Evolutionary conservation across 2,888 invertebrate genomes (phyloP).

Genomic region (Yponomeuta evonymella): DNA sequence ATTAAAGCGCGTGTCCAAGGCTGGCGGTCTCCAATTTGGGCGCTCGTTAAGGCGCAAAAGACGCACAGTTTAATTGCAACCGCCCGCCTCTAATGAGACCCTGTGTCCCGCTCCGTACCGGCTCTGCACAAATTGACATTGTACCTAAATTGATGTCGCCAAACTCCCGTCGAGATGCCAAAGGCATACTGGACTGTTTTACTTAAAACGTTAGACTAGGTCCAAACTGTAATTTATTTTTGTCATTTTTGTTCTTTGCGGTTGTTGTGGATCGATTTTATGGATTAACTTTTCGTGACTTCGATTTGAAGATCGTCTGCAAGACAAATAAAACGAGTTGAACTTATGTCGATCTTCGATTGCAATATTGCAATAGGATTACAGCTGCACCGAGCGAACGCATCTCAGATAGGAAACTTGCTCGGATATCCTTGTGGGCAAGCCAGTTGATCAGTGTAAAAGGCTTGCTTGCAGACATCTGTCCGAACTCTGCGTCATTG

Average conservation of each 20-base stretch:
- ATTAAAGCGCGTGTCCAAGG: conserved; percentile 59
- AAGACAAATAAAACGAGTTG: neutral
- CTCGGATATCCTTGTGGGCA: conserved; percentile 5
- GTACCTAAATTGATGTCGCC: conserved; percentile 65
- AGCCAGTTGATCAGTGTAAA: conserved; percentile 35
- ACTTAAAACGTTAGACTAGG: neutral
- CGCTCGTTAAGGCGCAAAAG: conserved; percentile 72
- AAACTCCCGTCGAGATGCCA: conserved; percentile 41
- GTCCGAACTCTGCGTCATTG: conserved; percentile 41
- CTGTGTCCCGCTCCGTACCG: conserved; percentile 53
- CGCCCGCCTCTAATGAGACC: conserved; percentile 70
- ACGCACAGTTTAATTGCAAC: conserved; percentile 72
- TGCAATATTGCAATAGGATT: neutral
- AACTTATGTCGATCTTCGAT: neutral
- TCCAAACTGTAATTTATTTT: too few species aligned
- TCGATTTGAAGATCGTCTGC: neutral
- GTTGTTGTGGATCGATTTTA: too few species aligned
- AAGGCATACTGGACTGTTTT: conserved; percentile 25
- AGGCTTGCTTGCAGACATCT: conserved; percentile 35
- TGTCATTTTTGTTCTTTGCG: too few species aligned
- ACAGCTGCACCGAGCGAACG: neutral
- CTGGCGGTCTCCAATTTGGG: conserved; percentile 63
- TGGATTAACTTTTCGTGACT: neutral
- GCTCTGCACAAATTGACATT: conserved; percentile 67
- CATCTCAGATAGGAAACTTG: conserved; percentile 1